These are phyloP conservation scores for Drosophila macrospina DNA, from an alignment of 2,888 invertebrate genomes.

Conservation along the genomic window DNA sequence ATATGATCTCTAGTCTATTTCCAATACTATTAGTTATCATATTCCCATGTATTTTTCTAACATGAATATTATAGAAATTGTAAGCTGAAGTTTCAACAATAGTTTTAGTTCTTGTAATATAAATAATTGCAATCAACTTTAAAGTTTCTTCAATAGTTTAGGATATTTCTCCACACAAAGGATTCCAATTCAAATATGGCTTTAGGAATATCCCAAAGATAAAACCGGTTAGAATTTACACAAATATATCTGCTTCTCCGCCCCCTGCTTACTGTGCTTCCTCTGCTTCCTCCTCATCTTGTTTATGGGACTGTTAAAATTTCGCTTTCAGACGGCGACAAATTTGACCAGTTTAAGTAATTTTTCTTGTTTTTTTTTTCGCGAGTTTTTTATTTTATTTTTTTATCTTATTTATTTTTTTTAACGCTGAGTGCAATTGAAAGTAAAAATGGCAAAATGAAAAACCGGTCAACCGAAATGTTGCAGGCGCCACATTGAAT, in stretches of 20 bases:
- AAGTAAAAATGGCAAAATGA: constrained; percentile 65
- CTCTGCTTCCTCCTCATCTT: neutral
- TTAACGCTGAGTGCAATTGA: constrained; percentile 56
- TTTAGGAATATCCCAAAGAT: too few relatives aligned
- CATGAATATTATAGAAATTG: too few relatives aligned
- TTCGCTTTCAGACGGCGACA: constrained; percentile 64
- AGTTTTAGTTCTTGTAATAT: too few relatives aligned
- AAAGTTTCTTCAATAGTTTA: neutral
- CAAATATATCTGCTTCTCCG: neutral
- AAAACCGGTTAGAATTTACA: constrained; percentile 23
- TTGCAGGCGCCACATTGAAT: constrained; percentile 26
- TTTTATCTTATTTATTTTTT: constrained; percentile 31
- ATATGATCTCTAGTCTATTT: too few relatives aligned
- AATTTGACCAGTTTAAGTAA: constrained; percentile 30
- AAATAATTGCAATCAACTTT: too few relatives aligned
- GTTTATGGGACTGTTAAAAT: constrained; percentile 44
- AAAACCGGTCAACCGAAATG: constrained; percentile 53
- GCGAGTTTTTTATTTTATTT: constrained; percentile 1
- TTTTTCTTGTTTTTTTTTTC: constrained; percentile 36
- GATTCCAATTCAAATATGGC: neutral
- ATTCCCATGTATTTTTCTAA: too few relatives aligned
- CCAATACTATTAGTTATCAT: too few relatives aligned
- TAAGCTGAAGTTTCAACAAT: too few relatives aligned
- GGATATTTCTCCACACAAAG: neutral
- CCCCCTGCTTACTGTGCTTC: too few relatives aligned